Evolutionary conservation across 2,888 invertebrate genomes (phyloP), one percentile per base, ranked within the genome.

Genomic region (Megaustenia siamemsis): DNA sequence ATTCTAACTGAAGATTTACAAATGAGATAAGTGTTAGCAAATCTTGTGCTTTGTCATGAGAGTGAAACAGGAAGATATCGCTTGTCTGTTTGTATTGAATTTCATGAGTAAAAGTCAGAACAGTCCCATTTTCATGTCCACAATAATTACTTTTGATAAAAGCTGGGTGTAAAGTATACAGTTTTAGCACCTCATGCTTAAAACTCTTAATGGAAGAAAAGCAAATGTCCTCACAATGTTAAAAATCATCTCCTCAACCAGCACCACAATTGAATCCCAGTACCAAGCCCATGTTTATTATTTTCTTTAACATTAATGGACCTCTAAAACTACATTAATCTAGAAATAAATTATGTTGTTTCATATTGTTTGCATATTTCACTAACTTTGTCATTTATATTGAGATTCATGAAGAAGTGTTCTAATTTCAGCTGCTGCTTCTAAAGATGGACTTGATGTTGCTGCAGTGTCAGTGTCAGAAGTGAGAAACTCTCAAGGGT

Each of bases 401-500:
- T n/a, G n/a, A n/a, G 45, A 45, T 45, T n/a, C 1, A 60, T n/a
- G n/a, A 60, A 4, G 28, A 24, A 5, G 35, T 6, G 3, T 66
- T 80, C 40, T 49, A 12, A 40, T 85, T 88, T 56, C 86, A 90
- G 90, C 86, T 81, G 88, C 89, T 49, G 83, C 88, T 15, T 83
- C 76, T n/a, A 86, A 88, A 49, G 89, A 84, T 68, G 89, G 88
- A 1, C 81, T 82, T 12, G 69, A 78, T 12, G 84, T 89, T 24
- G 66, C 88, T 18, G 88, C 88, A 60, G 53, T 89, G 28, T 86
- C 89, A 2, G 71, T 86, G n/a, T 88, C 89, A 0, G 45, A 78
- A 43, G 83, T 86, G 28, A 80, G 63, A 21, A 86, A 87, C 45
- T 86, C 86, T 79, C 81, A 86, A 38, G 86, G 85, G 32, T 90